Evolutionary conservation across 2,888 invertebrate species (phyloP).

Genomic region (Agapostemon virescens): DNA sequence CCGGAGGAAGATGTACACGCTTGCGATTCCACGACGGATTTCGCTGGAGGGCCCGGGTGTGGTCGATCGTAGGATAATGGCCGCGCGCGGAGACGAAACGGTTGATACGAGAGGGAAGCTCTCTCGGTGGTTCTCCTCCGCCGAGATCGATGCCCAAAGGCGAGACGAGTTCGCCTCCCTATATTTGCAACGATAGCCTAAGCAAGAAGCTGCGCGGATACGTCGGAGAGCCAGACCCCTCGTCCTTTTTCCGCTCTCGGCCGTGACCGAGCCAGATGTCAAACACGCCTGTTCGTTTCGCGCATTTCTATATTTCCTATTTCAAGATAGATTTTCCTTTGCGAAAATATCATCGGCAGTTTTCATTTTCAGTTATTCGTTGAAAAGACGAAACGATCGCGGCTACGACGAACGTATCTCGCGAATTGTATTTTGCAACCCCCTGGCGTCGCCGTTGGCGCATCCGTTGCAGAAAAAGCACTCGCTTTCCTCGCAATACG

Average conservation of each 20-base stretch:
- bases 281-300: constrained; percentile 23
- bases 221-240: constrained; percentile 24
- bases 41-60: constrained; percentile 57
- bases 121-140: constrained; percentile 49
- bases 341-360: too few relatives aligned
- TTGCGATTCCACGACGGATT: constrained; percentile 38
- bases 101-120: constrained; percentile 32
- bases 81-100: constrained; percentile 50
- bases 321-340: too few relatives aligned
- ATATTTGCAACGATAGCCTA: constrained; percentile 27
- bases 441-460: too few relatives aligned
- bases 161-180: constrained; percentile 62
- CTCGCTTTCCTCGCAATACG: background rate
- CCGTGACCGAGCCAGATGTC: constrained; percentile 17
- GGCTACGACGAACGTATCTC: too few relatives aligned
- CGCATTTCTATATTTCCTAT: too few relatives aligned
- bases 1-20: constrained; percentile 56
- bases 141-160: constrained; percentile 71
- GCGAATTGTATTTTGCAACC: too few relatives aligned
- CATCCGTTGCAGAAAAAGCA: background rate
- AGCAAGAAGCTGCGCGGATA: constrained; percentile 36
- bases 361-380: too few relatives aligned
- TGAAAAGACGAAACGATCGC: too few relatives aligned
- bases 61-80: constrained; percentile 66
- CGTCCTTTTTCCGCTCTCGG: background rate